Evolutionary conservation across 2,888 invertebrate species (phyloP), one percentile per base, ranked within the genome.

Genomic region (Dryobotodes eremita): DNA sequence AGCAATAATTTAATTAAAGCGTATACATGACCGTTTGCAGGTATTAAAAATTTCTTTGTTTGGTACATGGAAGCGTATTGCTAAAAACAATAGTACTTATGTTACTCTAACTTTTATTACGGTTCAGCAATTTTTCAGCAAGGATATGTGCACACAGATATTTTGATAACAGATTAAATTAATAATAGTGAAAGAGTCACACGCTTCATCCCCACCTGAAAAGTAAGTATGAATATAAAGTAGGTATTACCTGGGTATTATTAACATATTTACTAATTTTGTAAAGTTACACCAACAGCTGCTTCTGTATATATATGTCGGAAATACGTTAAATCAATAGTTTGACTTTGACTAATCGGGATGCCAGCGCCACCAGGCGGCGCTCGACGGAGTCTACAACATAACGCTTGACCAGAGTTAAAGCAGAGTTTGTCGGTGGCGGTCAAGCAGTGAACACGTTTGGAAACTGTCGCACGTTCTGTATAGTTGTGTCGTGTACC

Each of bases 1-100:
- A 61, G 69, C 59, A 80, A 86, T 83, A 70, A 86, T 79, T 87
- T 80, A 73, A 83, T 88, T 80, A 79, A 84, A 76, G 48, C 59
- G 55, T 62, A 50, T 46, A 64, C 46, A 73, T 53, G 64, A 57
- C 64, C 64, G 74, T 76, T 78, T 48, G 13, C 59, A 84, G 82
- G 65, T 82, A 86, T 80, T 79, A 50, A 77, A 36, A 48, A 70
- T 55, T 71, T 78, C 31, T 62, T 74, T 76, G 71, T 61, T 36
- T 17, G 59, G 50, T 66, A 61, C 46, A 64, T 42, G 66, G 50
- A 77, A 76, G 31, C 42, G 48, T 68, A 74, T 76, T 61, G 64
- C 13, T 84, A 2, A n/a, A 53, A 46, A 13, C 36, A 48, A 61
- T 76, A 53, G 42, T 68, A 55, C 17, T 36, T 42, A 46, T 46